phyloP scores from a whole-genome alignment of 2,888 invertebrate species.

The Unio pictorum region DNA sequence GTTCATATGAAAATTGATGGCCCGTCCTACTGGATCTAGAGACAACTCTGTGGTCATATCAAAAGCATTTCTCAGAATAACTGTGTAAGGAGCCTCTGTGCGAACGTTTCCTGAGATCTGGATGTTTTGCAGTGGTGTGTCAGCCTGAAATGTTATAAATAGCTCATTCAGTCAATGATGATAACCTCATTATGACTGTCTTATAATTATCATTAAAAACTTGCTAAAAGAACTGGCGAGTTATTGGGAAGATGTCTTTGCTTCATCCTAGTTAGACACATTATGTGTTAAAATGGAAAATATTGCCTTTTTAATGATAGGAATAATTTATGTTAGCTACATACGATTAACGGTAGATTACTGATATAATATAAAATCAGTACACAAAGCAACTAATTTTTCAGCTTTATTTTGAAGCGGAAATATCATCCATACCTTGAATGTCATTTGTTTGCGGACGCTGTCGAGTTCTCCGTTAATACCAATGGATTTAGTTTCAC shows the following conservation, averaged over 20 bases:
- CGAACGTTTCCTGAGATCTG: constrained; percentile 35
- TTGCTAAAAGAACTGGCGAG: no score
- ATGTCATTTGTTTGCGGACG: constrained; percentile 31
- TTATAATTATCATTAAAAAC: background rate
- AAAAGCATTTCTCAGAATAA: constrained; percentile 31
- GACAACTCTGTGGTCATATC: constrained; percentile 9
- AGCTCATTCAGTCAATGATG: no score
- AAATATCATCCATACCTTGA: constrained; percentile 33
- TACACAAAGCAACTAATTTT: background rate
- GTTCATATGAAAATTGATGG: no score
- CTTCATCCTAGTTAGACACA: no score
- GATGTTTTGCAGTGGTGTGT: constrained; percentile 47
- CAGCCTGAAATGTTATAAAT: constrained; percentile 24
- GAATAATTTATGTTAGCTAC: no score
- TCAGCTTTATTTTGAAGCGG: background rate
- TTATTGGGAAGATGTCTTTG: no score
- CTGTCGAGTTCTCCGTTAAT: constrained; percentile 44
- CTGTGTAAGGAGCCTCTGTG: constrained; percentile 28
- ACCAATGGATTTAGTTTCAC: constrained; percentile 38
- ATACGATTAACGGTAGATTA: no score
- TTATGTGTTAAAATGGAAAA: no score
- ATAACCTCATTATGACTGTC: background rate
- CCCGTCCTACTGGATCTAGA: no score
- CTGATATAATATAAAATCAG: no score
- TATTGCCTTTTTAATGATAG: no score